Percentiles rank a stretch among this genome's conserved stretches.
phyloP scores from a whole-genome alignment of 1,140 invertebrate species.

The Psix sp. region DNA sequence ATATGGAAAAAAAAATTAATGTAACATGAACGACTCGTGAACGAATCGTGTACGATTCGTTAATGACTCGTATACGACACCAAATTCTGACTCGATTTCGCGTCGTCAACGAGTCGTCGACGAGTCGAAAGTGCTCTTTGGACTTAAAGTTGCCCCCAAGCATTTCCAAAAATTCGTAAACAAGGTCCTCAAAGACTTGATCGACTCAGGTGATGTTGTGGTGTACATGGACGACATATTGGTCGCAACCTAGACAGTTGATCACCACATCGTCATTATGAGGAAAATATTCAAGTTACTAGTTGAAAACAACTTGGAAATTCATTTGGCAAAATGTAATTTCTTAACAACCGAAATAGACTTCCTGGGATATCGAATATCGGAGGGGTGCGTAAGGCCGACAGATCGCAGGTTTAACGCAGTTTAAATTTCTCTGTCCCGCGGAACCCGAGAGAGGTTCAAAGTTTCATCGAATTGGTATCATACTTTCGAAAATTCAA shows the following conservation, averaged over 20 bases:
- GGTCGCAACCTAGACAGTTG: not conserved
- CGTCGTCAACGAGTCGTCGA: too few species aligned
- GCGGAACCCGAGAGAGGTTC: conserved; percentile 4
- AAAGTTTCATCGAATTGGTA: conserved; percentile 14
- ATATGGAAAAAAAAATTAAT: too few species aligned
- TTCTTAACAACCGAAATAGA: not conserved
- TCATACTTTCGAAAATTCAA: conserved; percentile 1
- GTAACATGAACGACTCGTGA: too few species aligned
- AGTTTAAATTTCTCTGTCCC: conserved; percentile 9
- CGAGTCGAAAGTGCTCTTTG: too few species aligned
- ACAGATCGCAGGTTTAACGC: not conserved
- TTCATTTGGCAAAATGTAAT: not conserved
- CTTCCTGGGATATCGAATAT: not conserved
- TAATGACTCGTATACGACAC: too few species aligned
- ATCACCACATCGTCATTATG: conserved; percentile 8
- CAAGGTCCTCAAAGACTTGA: too few species aligned
- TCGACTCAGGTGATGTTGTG: not conserved
- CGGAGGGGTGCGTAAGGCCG: not conserved
- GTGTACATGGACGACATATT: conserved; percentile 3
- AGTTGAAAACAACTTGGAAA: not conserved
- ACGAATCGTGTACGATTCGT: too few species aligned
- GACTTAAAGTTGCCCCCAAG: too few species aligned
- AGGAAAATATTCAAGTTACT: not conserved
- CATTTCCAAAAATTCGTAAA: too few species aligned
- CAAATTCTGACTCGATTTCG: too few species aligned